Base-by-base conservation (phyloP, 2,797 vertebrate species). In the Cryptoprocta ferox region DNA sequence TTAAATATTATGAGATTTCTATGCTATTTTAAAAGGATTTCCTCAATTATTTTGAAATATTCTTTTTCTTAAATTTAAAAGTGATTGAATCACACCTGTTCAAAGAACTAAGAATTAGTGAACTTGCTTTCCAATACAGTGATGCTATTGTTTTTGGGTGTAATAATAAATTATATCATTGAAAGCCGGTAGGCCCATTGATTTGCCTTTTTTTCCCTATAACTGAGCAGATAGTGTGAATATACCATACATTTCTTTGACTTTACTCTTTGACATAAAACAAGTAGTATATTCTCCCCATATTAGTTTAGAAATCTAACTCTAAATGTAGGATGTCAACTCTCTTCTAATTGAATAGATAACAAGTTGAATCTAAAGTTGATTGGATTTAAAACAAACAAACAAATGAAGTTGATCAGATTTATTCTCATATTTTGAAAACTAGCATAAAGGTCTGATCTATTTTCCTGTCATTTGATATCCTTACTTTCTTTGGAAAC, bases 41-140 rank as follows among this genome's bases (percentile, higher is more conserved):
- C 1, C 28, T 70, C 13, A 13, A 42, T n/a, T 79, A 75, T 80
- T 89, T 95, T 81, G 26, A 90, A 86, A 53, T 35, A 0, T 4
- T 89, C 11, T n/a, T 70, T 89, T 93, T 68, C 50, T 89, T 78
- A 82, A 71, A 28, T 82, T 86, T 78, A 13, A 87, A 96, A 88
- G 63, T 11, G 5, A 61, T 88, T 63, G 7, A 81, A 28, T 66
- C 9, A 66, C 8, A 68, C 14, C 3, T 66, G 15, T 61, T 92
- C 39, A 86, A 63, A 89, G 15, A 13, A 2, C 2, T 90, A 95
- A 86, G 9, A 45, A 50, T 45, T 84, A 56, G 21, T 59, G 32
- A 75, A 68, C 28, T 88, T 70, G 10, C 5, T 61, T 95, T 78
- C 65, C 8, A 56, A 18, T 80, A 19, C 0, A 82, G 12, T 35